These are phyloP conservation scores for Drosophila seclusa DNA, from an alignment of 2,888 invertebrate genomes.

Conservation along the genomic window DNA sequence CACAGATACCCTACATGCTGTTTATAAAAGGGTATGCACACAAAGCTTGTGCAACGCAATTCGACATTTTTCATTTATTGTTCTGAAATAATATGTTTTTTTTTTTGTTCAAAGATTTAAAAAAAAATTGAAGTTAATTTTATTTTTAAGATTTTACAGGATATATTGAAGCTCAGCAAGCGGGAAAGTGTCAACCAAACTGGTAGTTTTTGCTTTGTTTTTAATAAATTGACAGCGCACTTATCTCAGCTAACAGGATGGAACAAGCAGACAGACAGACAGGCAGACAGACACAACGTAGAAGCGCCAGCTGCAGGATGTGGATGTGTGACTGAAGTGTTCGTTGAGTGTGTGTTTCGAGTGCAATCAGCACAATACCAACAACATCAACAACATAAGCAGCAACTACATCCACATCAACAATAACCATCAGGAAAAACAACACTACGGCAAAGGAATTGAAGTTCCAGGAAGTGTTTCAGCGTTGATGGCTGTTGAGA, in stretches of 20 bases:
- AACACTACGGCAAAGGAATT: conserved; percentile 33
- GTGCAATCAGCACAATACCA: conserved; percentile 68
- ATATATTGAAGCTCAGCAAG: conserved; percentile 12
- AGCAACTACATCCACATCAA: conserved; percentile 17
- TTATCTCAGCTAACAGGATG: conserved; percentile 52
- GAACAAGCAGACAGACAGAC: conserved; percentile 15
- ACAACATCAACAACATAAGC: conserved; percentile 29
- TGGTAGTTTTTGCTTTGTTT: conserved; percentile 58
- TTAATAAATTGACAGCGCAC: conserved; percentile 68
- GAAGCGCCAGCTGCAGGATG: conserved; percentile 54
- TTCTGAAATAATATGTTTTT: background rate
- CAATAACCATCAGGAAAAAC: conserved; percentile 31
- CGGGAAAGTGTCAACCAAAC: conserved; percentile 4
- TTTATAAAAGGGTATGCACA: background rate
- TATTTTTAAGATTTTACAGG: conserved; percentile 1
- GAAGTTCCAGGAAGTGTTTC: conserved; percentile 54
- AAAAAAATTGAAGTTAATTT: background rate
- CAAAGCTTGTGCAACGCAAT: background rate
- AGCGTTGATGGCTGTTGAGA: conserved; percentile 59
- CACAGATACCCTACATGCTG: conserved; percentile 15
- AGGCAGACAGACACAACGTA: conserved; percentile 39
- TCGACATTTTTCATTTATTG: too few species aligned
- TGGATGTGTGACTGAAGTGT: conserved; percentile 61
- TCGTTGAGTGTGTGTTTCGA: conserved; percentile 68
- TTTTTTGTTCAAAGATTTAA: background rate